Conservation (phyloP, 2,888 invertebrate genomes). For the Leptopilina syphax region DNA sequence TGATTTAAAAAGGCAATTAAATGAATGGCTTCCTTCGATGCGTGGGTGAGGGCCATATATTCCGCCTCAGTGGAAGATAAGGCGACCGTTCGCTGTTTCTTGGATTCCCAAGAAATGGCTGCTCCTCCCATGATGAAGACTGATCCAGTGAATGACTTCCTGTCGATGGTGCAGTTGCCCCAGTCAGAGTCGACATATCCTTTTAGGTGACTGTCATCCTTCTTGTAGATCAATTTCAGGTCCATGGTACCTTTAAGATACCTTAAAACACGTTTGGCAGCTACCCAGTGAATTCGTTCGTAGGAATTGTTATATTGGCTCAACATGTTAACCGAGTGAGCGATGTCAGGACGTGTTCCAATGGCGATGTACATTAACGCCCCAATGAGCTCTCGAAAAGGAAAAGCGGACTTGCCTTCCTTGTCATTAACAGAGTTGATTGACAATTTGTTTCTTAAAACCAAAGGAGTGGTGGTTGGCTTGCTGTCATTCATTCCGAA, state of each 20-base stretch:
- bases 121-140: conserved; percentile 43
- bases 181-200: conserved; percentile 62
- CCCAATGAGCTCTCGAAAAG: conserved; percentile 55
- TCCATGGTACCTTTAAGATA: conserved; percentile 58
- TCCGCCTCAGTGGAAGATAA: conserved; percentile 42
- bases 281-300: conserved; percentile 58
- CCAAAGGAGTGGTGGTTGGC: conserved; percentile 49
- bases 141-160: conserved; percentile 53
- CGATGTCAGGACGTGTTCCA: conserved; percentile 57
- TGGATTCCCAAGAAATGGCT: conserved; percentile 46
- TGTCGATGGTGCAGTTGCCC: conserved; percentile 49
- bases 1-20: conserved; percentile 43
- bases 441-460: not conserved
- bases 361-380: conserved; percentile 46
- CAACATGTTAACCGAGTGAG: conserved; percentile 53
- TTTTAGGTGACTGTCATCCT: conserved; percentile 34
- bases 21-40: conserved; percentile 49
- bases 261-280: conserved; percentile 60
- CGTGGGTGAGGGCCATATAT: conserved; percentile 47
- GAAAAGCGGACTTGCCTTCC: not conserved
- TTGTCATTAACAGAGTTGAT: not conserved
- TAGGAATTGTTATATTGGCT: conserved; percentile 53
- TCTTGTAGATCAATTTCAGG: conserved; percentile 54
- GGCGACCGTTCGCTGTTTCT: conserved; percentile 52
- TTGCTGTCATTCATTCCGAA: conserved; percentile 54